Evolutionary conservation across 2,113 vertebrate species (phyloP).

Genomic region (Excalfactoria chinensis): DNA sequence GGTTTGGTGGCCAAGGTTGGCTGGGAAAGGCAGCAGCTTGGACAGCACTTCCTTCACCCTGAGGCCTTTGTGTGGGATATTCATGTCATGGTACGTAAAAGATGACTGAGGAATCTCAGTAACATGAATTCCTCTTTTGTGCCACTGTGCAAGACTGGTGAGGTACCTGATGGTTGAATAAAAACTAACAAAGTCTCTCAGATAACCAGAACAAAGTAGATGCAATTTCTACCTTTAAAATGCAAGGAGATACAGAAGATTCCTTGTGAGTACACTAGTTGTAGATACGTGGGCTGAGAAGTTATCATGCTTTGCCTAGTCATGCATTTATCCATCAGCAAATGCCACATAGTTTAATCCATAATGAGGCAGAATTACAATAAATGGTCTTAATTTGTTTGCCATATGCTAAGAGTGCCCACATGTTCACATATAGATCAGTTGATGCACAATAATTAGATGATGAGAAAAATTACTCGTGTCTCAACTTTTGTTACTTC

Average conservation of each 20-base stretch:
- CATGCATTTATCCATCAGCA: background rate
- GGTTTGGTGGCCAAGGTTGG: background rate
- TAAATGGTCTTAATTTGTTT: slow-evolving; percentile 37
- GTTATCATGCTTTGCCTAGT: background rate
- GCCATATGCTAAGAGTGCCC: slow-evolving; percentile 43
- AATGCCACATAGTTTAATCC: background rate
- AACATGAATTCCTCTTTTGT: background rate
- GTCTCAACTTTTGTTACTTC: background rate
- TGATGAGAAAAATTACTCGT: slow-evolving; percentile 37
- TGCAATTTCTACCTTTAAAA: background rate
- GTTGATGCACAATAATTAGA: slow-evolving; percentile 22
- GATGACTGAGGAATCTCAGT: background rate
- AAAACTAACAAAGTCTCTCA: background rate
- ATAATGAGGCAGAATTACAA: background rate
- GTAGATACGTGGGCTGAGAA: background rate
- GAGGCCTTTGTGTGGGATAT: background rate
- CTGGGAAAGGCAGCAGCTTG: background rate
- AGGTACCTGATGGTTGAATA: background rate
- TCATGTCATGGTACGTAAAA: background rate
- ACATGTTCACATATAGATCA: slow-evolving; percentile 37
- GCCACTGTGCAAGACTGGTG: background rate
- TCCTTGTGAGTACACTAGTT: background rate
- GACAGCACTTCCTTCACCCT: background rate
- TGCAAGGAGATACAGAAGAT: background rate
- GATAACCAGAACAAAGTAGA: background rate